Conservation (phyloP, 2,797 vertebrate genomes). For the Bothrops alternatus region DNA sequence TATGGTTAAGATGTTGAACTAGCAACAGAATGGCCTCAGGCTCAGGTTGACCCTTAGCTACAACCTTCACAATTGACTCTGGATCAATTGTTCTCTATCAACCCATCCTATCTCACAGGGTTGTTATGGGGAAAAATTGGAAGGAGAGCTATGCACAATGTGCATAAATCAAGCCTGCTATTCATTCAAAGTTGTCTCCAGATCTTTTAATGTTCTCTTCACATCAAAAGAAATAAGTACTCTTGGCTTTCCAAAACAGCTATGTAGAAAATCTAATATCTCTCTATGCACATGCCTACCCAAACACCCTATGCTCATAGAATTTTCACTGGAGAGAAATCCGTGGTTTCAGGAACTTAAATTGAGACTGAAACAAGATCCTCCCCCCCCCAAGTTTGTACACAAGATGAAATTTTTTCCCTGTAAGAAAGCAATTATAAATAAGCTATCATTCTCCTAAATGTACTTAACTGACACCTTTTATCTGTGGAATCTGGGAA, state of each 20-base stretch:
- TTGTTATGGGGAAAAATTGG: not conserved
- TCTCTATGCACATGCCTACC: not conserved
- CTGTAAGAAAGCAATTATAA: not conserved
- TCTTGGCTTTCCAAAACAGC: not conserved
- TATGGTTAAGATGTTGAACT: not conserved
- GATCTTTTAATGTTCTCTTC: not conserved
- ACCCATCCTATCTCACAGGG: not conserved
- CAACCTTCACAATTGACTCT: not conserved
- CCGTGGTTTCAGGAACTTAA: not conserved
- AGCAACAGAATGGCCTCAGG: not conserved
- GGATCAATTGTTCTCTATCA: not conserved
- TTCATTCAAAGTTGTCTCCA: not conserved
- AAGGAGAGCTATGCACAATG: not conserved
- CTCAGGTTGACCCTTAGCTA: not conserved
- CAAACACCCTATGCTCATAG: not conserved
- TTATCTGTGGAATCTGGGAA: not conserved
- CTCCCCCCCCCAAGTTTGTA: not conserved
- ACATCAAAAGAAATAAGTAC: not conserved
- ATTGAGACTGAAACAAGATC: not conserved
- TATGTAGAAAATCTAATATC: not conserved
- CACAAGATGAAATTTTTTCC: not conserved
- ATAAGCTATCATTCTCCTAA: not conserved
- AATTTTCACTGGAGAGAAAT: not conserved
- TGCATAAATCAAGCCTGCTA: not conserved
- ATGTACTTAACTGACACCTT: not conserved